phyloP scores from a whole-genome alignment of 2,113 vertebrate species.

The Cranoglanis bouderius region DNA sequence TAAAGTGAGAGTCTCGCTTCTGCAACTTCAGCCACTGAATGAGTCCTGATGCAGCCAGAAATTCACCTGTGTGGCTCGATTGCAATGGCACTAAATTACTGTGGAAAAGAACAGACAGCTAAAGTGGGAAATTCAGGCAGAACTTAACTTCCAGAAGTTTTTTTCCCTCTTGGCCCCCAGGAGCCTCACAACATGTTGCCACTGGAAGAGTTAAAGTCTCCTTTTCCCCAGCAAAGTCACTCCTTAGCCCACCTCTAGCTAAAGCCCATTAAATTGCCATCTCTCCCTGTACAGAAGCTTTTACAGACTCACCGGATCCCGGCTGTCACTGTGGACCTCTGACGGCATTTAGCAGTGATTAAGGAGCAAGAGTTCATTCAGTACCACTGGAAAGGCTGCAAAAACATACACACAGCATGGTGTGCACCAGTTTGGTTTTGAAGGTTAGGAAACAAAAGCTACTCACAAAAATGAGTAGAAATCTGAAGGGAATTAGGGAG shows the following conservation, averaged over 20 bases:
- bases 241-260: conserved; percentile 68
- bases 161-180: conserved; percentile 41
- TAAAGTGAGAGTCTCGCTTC: conserved; percentile 43
- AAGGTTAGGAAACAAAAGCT: conserved; percentile 55
- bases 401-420: conserved; percentile 29
- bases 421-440: conserved; percentile 39
- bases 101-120: conserved; percentile 47
- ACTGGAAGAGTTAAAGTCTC: conserved; percentile 69
- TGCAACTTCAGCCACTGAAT: conserved; percentile 21
- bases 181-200: conserved; percentile 63
- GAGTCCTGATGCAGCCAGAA: conserved; percentile 13
- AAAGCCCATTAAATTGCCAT: conserved; percentile 73
- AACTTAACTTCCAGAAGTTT: conserved; percentile 65
- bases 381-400: conserved; percentile 61
- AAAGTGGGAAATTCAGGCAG: conserved; percentile 59
- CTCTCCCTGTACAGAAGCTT: conserved; percentile 60
- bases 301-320: conserved; percentile 61
- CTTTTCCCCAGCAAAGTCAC: conserved; percentile 63
- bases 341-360: conserved; percentile 74
- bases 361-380: conserved; percentile 69
- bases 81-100: conserved; percentile 39
- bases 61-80: conserved; percentile 28
- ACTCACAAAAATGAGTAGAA: conserved; percentile 34
- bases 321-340: conserved; percentile 57
- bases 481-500: conserved; percentile 51